phyloP scores from a whole-genome alignment of 2,888 invertebrate species.

The Scaptomyza caliginosa region DNA sequence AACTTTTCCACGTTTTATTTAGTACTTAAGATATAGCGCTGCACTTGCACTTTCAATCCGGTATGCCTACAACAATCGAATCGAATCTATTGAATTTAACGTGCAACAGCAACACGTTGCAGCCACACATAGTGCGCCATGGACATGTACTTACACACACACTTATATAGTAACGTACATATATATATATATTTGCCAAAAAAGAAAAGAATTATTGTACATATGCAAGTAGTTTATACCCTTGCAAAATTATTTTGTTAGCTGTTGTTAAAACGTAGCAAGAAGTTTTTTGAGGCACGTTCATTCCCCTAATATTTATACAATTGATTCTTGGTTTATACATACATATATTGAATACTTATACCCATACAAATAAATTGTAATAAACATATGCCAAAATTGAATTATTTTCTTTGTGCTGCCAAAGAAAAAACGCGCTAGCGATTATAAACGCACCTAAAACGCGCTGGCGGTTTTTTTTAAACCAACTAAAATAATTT shows the following conservation, averaged over 20 bases:
- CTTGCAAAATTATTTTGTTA: not conserved
- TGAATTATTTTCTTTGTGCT: not conserved
- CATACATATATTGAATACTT: constrained; percentile 22
- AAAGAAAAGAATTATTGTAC: too few species aligned
- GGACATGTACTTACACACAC: not conserved
- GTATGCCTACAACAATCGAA: not conserved
- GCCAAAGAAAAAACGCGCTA: not conserved
- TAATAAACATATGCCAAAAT: constrained; percentile 19
- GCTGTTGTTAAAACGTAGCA: not conserved
- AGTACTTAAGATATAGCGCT: constrained; percentile 20
- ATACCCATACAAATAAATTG: constrained; percentile 15
- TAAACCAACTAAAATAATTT: not conserved
- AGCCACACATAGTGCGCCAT: not conserved
- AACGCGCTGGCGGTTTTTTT: not conserved
- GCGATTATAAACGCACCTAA: not conserved
- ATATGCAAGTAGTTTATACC: constrained; percentile 1
- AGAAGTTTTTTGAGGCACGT: not conserved
- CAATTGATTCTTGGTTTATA: constrained; percentile 11
- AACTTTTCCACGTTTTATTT: constrained; percentile 29
- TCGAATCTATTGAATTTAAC: constrained; percentile 1
- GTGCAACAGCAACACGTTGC: not conserved
- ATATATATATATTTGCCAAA: constrained; percentile 7
- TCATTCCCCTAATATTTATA: constrained; percentile 16
- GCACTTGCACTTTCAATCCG: not conserved
- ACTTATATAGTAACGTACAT: not conserved